Evolutionary conservation across 2,113 vertebrate species (phyloP).

Genomic region (Vulpes lagopus): DNA sequence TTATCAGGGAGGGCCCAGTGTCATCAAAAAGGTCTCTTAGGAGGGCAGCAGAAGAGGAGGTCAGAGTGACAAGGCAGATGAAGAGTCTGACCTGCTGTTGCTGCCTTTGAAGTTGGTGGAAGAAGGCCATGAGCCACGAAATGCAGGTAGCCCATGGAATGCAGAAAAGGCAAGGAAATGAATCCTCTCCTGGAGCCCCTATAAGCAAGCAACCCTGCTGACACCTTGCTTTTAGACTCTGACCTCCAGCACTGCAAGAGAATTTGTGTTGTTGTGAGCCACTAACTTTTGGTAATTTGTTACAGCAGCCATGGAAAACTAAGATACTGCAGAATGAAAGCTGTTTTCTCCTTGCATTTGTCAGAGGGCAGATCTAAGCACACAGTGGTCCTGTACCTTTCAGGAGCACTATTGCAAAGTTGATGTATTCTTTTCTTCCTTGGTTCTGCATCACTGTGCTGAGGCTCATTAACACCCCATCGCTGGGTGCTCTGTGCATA

Average conservation of each 20-base stretch:
- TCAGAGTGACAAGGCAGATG: neutral
- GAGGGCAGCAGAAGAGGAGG: neutral
- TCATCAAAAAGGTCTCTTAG: neutral
- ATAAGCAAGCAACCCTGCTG: neutral
- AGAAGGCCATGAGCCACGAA: neutral
- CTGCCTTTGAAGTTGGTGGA: neutral
- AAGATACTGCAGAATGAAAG: conserved; percentile 60
- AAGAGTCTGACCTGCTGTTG: neutral
- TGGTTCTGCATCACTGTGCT: conserved; percentile 82
- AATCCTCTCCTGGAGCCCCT: neutral
- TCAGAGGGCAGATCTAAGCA: conserved; percentile 60
- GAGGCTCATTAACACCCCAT: conserved; percentile 79
- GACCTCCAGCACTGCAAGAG: neutral
- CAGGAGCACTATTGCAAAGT: conserved; percentile 65
- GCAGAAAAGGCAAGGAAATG: neutral
- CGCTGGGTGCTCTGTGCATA: conserved; percentile 70
- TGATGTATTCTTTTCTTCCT: conserved; percentile 83
- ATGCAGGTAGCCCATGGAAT: neutral
- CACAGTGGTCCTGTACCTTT: conserved; percentile 61
- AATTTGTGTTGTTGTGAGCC: neutral
- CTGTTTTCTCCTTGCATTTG: conserved; percentile 78
- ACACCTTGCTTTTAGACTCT: neutral
- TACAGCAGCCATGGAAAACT: neutral
- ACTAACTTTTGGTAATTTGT: neutral
- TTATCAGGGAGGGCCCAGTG: neutral